A percentile compares a stretch with the other conserved stretches of the same genome.
Conservation (phyloP, 2,797 vertebrate species). For the Peromyscus attwateri region DNA sequence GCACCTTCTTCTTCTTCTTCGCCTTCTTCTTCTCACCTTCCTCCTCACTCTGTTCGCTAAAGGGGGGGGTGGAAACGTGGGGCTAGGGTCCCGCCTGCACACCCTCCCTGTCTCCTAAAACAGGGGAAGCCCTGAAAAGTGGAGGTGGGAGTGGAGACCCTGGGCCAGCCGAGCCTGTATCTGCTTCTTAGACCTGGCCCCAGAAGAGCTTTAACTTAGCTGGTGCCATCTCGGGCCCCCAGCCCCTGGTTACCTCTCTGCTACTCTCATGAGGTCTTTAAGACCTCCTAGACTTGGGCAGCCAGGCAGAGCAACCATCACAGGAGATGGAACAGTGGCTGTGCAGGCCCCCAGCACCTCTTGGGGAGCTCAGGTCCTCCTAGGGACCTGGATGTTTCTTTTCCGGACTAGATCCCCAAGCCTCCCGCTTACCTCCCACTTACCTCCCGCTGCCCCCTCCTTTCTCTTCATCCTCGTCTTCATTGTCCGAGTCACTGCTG, state of each 20-base stretch:
- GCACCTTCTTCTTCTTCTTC: slow-evolving; percentile 85
- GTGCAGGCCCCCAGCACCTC: not conserved
- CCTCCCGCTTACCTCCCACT: slow-evolving; percentile 76
- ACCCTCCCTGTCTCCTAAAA: not conserved
- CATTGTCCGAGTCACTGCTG: slow-evolving; percentile 89
- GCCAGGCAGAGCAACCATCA: not conserved
- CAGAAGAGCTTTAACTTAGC: not conserved
- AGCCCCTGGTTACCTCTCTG: rapidly evolving
- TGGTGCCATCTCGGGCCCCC: not conserved
- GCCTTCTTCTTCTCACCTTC: slow-evolving; percentile 85
- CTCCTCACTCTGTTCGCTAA: slow-evolving; percentile 82
- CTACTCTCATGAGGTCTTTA: not conserved
- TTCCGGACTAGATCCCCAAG: not conserved
- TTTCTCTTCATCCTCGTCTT: slow-evolving; percentile 90
- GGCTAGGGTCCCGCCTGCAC: not conserved
- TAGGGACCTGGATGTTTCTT: not conserved
- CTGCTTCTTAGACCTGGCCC: not conserved
- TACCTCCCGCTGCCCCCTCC: slow-evolving; percentile 89
- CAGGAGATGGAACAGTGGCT: not conserved
- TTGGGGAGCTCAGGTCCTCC: not conserved
- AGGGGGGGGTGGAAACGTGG: not conserved
- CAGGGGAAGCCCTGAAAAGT: not conserved
- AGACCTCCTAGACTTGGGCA: not conserved
- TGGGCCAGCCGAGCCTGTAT: not conserved
- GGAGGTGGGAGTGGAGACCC: not conserved